Conservation (phyloP, 2,888 invertebrate species). For the Ypsolopha sequella region DNA sequence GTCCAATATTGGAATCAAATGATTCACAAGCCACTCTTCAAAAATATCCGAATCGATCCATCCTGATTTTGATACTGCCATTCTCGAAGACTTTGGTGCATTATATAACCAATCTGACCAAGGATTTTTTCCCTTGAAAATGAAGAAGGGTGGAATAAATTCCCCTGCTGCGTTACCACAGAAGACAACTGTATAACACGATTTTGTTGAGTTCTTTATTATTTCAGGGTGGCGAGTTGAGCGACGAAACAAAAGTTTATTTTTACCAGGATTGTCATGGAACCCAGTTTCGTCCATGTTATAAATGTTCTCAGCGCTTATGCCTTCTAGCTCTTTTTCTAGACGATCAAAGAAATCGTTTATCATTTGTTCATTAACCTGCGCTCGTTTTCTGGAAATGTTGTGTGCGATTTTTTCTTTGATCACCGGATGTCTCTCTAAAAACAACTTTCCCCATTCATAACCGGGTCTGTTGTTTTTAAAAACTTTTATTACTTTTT, state of each 20-base stretch:
- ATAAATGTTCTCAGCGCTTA: too few species aligned
- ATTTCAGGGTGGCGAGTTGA: slow-evolving; percentile 14
- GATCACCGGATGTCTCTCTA: too few species aligned
- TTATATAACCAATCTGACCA: slow-evolving; percentile 16
- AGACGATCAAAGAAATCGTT: too few species aligned
- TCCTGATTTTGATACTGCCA: slow-evolving; percentile 12
- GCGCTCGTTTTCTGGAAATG: too few species aligned
- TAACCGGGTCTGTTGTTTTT: too few species aligned
- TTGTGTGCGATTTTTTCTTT: too few species aligned
- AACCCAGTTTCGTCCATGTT: slow-evolving; percentile 16
- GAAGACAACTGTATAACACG: slow-evolving; percentile 15
- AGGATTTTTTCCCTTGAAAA: slow-evolving; percentile 15
- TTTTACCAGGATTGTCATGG: slow-evolving; percentile 15
- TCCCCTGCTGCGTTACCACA: slow-evolving; percentile 15
- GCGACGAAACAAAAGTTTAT: slow-evolving; percentile 13
- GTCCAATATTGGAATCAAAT: too few species aligned
- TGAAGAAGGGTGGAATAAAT: slow-evolving; percentile 13
- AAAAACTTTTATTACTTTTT: too few species aligned
- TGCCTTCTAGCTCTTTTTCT: too few species aligned
- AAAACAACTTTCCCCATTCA: too few species aligned
- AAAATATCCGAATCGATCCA: slow-evolving; percentile 15
- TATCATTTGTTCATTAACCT: too few species aligned
- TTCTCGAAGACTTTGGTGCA: slow-evolving; percentile 14
- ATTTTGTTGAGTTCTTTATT: slow-evolving; percentile 17
- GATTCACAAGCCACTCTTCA: slow-evolving; percentile 14